These are phyloP conservation scores for Diabrotica balteata DNA, from an alignment of 2,888 invertebrate genomes.

Conservation along the genomic window DNA sequence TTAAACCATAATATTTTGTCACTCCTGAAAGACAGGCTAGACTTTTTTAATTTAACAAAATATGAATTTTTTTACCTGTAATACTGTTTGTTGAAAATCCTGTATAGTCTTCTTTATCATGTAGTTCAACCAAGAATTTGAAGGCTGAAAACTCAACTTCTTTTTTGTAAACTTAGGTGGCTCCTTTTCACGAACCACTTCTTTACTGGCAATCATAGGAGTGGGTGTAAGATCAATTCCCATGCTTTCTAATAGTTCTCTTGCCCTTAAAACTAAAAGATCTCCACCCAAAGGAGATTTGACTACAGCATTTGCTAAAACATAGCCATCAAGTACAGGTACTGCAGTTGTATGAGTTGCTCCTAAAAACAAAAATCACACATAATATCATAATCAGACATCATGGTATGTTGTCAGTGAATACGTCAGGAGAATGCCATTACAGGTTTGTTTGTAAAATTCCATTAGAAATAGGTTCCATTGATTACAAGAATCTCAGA, in stretches of 20 bases:
- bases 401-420: too few species aligned
- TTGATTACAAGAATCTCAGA: too few species aligned
- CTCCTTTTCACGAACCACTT: conserved; percentile 90
- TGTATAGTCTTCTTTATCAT: conserved; percentile 89
- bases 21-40: too few species aligned
- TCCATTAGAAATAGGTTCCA: too few species aligned
- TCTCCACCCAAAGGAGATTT: conserved; percentile 97
- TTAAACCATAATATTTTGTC: too few species aligned
- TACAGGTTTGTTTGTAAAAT: too few species aligned
- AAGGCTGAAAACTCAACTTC: conserved; percentile 81
- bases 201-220: conserved; percentile 76
- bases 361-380: conserved; percentile 61
- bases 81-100: conserved; percentile 71
- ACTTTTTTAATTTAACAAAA: too few species aligned
- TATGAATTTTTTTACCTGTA: conserved; percentile 63
- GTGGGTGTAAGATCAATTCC: conserved; percentile 68
- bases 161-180: conserved; percentile 83
- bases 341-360: conserved; percentile 98
- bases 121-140: conserved; percentile 92
- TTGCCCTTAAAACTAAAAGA: conserved; percentile 81
- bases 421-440: too few species aligned
- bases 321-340: conserved; percentile 93
- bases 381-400: too few species aligned
- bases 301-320: conserved; percentile 92
- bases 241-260: conserved; percentile 63